phyloP scores from a whole-genome alignment of 2,888 invertebrate species.

The Philereme vetulata region DNA sequence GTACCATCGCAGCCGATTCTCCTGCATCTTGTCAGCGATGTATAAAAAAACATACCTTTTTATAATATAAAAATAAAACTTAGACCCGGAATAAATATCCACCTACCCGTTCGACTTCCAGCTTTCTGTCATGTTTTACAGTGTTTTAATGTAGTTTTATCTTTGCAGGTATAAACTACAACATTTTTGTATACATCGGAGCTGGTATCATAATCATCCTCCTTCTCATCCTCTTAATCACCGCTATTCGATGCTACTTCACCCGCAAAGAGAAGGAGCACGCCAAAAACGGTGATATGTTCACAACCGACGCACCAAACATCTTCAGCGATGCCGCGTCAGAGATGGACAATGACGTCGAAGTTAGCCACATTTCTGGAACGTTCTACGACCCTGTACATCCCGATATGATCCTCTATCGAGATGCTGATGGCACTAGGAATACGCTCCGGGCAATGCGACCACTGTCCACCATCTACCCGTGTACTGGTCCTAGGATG shows the following conservation, averaged over 20 bases:
- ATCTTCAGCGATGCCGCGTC: constrained; percentile 73
- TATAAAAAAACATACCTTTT: too few relatives aligned
- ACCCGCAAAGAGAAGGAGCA: constrained; percentile 50
- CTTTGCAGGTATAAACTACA: constrained; percentile 51
- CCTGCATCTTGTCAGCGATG: too few relatives aligned
- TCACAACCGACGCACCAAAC: constrained; percentile 73
- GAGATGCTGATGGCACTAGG: constrained; percentile 65
- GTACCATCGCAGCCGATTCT: too few relatives aligned
- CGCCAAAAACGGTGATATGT: constrained; percentile 76
- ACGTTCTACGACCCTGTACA: constrained; percentile 75
- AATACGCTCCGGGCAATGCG: constrained; percentile 74
- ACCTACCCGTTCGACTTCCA: too few relatives aligned
- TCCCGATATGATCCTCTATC: constrained; percentile 77
- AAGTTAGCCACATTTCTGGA: constrained; percentile 76
- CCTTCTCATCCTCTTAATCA: constrained; percentile 47
- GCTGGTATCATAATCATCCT: constrained; percentile 51
- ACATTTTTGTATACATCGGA: constrained; percentile 56
- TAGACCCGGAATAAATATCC: too few relatives aligned
- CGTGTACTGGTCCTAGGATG: constrained; percentile 70
- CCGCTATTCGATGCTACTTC: constrained; percentile 60
- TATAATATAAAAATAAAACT: too few relatives aligned
- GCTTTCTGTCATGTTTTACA: too few relatives aligned
- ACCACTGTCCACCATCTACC: constrained; percentile 75
- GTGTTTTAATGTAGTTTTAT: constrained; percentile 8
- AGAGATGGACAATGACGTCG: constrained; percentile 74